Base-by-base conservation (phyloP, 64 coral and sea anemone species). In the Astreopora myriophthalma region DNA sequence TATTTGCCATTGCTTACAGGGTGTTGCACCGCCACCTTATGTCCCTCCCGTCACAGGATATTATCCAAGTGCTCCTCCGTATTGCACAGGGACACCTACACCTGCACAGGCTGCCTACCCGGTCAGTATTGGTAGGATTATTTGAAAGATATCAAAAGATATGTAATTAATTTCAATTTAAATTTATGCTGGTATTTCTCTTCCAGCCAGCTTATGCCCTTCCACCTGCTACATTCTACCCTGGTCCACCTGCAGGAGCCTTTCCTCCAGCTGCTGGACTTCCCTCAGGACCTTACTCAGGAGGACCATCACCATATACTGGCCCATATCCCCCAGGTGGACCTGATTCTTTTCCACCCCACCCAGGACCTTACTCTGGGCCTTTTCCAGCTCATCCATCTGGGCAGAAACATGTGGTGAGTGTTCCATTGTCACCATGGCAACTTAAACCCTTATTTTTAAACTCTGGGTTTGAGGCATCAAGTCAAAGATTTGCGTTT, bases 81-180 rank as follows among this genome's bases (percentile, higher is more conserved):
- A 3, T 8, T 81, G 32, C 52, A 62, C 78, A 60, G 49, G 52
- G 11, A 1, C 6, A 24, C 76, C 76, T 10, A 79, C 44, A 11
- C 51, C 78, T 58, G 52, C 78, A 81, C 78, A 81, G 31, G 78
- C 78, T 58, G 78, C 78, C 20, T 81, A 81, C 31, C 78, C 78
- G 20, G 78, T 81, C 20, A 34, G 70, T 73, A 60, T 32, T 61
- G 17, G 19, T 19, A 55, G 51, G 10, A 55, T 55, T 16, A 55
- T 11, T 11, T 11, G 2, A 44, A 44, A 5, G 17, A 55, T 55
- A 16, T 19, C 51, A n/a, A n/a, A n/a, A n/a, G n/a, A n/a, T n/a
- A n/a, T n/a, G n/a, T n/a, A n/a, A n/a, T n/a, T n/a, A n/a, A n/a
- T n/a, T n/a, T n/a, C n/a, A n/a, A n/a, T n/a, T n/a, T n/a, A n/a